Percentiles rank a stretch among this genome's conserved stretches.
Conservation (phyloP, 1,140 invertebrate species). For the Pollicipes pollicipes region DNA sequence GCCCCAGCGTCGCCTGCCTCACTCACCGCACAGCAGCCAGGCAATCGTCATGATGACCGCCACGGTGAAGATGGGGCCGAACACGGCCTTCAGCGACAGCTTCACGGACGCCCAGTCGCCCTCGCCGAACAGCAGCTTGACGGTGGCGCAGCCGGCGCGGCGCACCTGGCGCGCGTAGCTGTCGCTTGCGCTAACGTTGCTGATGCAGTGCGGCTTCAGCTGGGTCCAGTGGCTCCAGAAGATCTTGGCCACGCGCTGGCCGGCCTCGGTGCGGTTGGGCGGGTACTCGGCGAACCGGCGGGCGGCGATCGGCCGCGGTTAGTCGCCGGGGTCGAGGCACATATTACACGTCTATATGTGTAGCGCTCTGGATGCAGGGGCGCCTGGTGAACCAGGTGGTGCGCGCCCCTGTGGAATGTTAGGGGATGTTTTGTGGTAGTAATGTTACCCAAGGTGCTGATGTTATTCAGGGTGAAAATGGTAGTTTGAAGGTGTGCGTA, state of each 20-base stretch:
- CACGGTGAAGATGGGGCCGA: neutral
- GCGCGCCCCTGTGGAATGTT: too few species aligned
- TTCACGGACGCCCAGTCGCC: neutral
- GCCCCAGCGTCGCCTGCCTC: too few species aligned
- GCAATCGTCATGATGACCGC: neutral
- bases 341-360: too few species aligned
- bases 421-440: too few species aligned
- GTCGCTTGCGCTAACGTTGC: neutral
- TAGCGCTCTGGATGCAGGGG: too few species aligned
- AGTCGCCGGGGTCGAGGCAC: too few species aligned
- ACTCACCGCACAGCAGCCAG: neutral
- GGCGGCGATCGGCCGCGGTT: too few species aligned
- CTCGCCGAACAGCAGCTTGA: neutral
- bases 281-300: neutral
- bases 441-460: too few species aligned
- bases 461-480: too few species aligned
- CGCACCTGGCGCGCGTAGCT: neutral
- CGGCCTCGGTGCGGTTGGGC: neutral
- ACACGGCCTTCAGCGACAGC: neutral
- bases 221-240: neutral
- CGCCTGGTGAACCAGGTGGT: too few species aligned
- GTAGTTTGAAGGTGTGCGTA: too few species aligned
- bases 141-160: neutral
- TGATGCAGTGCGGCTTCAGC: neutral
- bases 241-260: neutral